A percentile compares a stretch with the other conserved stretches of the same genome.
phyloP scores from a whole-genome alignment of 2,797 vertebrate genomes.

The Aphelocoma californica region DNA sequence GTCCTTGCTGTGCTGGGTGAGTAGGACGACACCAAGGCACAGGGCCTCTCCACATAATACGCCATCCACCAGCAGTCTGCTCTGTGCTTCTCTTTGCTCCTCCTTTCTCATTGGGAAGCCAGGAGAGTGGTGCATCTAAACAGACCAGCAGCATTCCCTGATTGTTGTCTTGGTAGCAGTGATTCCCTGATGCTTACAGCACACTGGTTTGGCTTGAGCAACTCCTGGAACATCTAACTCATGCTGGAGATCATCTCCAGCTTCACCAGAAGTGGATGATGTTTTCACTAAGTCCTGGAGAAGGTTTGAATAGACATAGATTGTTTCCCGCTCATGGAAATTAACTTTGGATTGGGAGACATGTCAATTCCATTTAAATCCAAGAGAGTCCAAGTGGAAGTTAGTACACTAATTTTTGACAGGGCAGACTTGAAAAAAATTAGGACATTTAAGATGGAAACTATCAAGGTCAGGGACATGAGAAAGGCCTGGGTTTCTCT shows the following conservation, averaged over 20 bases:
- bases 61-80: background rate
- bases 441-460: background rate
- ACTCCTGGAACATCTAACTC: background rate
- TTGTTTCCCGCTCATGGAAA: background rate
- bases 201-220: background rate
- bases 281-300: background rate
- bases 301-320: background rate
- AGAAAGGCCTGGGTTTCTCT: background rate
- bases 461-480: accelerated
- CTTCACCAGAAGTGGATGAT: background rate
- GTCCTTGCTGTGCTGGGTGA: background rate
- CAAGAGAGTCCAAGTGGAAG: background rate
- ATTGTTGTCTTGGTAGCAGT: accelerated
- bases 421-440: background rate
- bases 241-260: background rate
- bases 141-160: background rate
- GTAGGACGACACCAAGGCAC: background rate
- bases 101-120: background rate
- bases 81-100: background rate
- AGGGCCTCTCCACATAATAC: background rate
- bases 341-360: background rate
- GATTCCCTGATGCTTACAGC: background rate
- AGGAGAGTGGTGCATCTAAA: background rate
- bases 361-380: background rate
- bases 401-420: background rate